Evolutionary conservation across 2,113 vertebrate genomes (phyloP), one percentile per base, ranked within the genome.

Genomic region (Cervus canadensis): DNA sequence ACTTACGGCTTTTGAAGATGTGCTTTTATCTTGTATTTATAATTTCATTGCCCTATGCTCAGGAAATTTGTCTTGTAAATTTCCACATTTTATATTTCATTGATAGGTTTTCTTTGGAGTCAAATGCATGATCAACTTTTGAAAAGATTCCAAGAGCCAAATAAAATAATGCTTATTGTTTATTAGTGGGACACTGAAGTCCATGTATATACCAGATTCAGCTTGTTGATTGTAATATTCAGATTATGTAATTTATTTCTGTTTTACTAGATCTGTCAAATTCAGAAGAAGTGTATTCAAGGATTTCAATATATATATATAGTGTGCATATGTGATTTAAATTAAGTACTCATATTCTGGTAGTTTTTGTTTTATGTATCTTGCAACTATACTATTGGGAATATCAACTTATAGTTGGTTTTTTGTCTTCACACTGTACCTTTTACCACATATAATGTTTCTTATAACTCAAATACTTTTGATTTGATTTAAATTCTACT

Each of bases 81-180:
- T 48, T 74, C 71, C 8, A 83, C 30, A 28, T 56, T 95, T 91
- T 79, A 6, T 30, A 67, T 76, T 74, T 87, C 74, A 13, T 78
- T 62, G 23, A 82, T 82, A 84, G 40, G 45, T 90, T 93, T 91
- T 91, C 94, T 87, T 87, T 87, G 62, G 28, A 87, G 15, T 23
- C 60, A 95, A 83, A 91, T 13, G 60, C 6, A 21, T 33, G 54
- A 76, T 67, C 62, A 64, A 52, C 52, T 88, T 83, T 91, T 78
- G 48, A 21, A 78, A 95, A 91, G 17, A 59, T 79, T 78, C 43
- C 30, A 84, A 92, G 59, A 43, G 16, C 30, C 87, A 67, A 90
- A 86, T 88, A 79, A 94, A 94, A 67, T 94, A 33, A 64, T n/a
- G 23, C 36, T 88, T 79, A n/a, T 71, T 96, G 83, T 94, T 78